Percentiles rank a stretch among this genome's conserved stretches.
Evolutionary conservation across 1,140 invertebrate genomes (phyloP).

Genomic region (Aphaenogaster floridana): DNA sequence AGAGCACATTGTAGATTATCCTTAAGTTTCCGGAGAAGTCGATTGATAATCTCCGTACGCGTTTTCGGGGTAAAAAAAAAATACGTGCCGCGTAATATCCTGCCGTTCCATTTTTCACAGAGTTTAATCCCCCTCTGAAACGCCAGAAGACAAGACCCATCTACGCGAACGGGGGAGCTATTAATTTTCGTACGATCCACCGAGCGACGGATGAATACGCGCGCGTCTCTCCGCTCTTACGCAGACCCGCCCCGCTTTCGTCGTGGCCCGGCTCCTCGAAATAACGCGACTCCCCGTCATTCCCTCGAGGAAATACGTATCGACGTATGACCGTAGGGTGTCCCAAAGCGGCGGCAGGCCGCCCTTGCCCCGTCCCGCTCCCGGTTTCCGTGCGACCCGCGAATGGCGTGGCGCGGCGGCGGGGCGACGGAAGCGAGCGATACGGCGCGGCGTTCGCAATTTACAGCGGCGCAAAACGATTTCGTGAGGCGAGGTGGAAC

Average conservation of each 20-base stretch:
- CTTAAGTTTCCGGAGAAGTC: neutral
- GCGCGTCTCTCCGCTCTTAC: no score
- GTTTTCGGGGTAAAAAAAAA: neutral
- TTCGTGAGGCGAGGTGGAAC: constrained; percentile 40
- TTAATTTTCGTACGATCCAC: constrained; percentile 27
- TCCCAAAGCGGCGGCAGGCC: neutral
- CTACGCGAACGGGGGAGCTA: neutral
- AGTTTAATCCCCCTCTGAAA: neutral
- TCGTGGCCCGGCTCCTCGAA: constrained; percentile 8
- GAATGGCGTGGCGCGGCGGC: neutral
- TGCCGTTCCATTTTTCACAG: constrained; percentile 5
- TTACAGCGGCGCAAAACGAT: constrained; percentile 65
- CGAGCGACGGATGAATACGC: neutral
- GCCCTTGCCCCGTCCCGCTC: neutral
- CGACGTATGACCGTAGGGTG: constrained; percentile 4
- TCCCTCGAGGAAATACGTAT: constrained; percentile 31
- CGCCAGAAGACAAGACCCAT: neutral
- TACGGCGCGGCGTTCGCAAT: constrained; percentile 50
- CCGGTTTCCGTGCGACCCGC: neutral
- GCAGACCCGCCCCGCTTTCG: neutral
- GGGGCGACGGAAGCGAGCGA: constrained; percentile 21
- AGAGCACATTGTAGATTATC: no score
- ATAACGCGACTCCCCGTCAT: constrained; percentile 12
- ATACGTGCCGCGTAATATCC: neutral
- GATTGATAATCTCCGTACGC: neutral